These are phyloP conservation scores for Pseudanteris insignis DNA, from an alignment of 2,888 invertebrate species.

Conservation along the genomic window DNA sequence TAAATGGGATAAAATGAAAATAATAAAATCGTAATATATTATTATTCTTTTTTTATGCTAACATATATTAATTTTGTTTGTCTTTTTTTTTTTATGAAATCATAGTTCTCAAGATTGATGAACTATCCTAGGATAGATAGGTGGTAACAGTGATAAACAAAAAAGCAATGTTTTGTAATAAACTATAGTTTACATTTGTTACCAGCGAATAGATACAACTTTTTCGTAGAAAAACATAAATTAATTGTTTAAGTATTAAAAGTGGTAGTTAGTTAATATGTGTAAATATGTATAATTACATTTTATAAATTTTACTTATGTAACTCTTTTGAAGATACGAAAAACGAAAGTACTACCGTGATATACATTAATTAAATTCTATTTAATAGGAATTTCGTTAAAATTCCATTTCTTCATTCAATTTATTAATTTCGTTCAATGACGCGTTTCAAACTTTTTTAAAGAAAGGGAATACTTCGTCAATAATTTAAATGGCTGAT, in stretches of 20 bases:
- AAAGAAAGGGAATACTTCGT: no score
- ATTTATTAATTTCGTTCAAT: no score
- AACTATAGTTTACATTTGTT: slow-evolving; percentile 42
- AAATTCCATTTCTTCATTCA: neutral
- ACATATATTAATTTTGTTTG: neutral
- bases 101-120: no score
- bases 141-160: slow-evolving; percentile 29
- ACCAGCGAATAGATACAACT: slow-evolving; percentile 27
- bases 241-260: no score
- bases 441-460: no score
- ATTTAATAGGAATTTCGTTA: slow-evolving; percentile 28
- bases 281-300: slow-evolving; percentile 37
- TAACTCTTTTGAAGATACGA: no score
- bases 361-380: slow-evolving; percentile 21
- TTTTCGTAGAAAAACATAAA: slow-evolving; percentile 12
- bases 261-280: no score
- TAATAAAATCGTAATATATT: no score
- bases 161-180: slow-evolving; percentile 34
- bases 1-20: slow-evolving; percentile 14
- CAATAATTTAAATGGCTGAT: no score
- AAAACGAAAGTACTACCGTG: slow-evolving; percentile 26
- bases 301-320: slow-evolving; percentile 12
- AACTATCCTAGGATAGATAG: slow-evolving; percentile 24
- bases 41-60: slow-evolving; percentile 9
- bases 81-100: no score